Percentiles rank a stretch among this genome's conserved stretches.
These are phyloP conservation scores for Cacatua alba DNA, from an alignment of 2,113 vertebrate genomes.

Conservation along the genomic window DNA sequence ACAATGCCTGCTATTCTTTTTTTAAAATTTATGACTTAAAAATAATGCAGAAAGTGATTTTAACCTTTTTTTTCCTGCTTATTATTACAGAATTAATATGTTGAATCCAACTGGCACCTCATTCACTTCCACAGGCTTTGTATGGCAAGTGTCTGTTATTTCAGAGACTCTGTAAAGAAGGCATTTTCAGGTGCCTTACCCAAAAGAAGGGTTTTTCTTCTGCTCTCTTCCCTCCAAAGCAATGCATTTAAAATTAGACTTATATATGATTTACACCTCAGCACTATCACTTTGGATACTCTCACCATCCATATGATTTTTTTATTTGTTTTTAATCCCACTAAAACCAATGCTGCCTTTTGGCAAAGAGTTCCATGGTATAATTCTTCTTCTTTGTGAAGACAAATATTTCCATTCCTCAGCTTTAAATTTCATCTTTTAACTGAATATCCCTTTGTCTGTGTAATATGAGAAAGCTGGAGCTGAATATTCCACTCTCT, in stretches of 20 bases:
- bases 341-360: neutral
- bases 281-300: neutral
- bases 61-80: neutral
- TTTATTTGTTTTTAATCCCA: neutral
- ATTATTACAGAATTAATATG: neutral
- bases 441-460: conserved; percentile 31
- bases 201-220: neutral
- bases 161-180: neutral
- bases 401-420: conserved; percentile 26
- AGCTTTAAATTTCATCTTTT: conserved; percentile 30
- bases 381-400: neutral
- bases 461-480: conserved; percentile 19
- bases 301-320: neutral
- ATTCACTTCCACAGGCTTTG: neutral
- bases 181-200: neutral
- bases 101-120: neutral
- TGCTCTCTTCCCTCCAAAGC: neutral
- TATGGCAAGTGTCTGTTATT: neutral
- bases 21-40: neutral
- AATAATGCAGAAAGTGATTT: neutral
- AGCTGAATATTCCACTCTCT: conserved; percentile 5
- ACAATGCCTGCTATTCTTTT: neutral
- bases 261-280: neutral
- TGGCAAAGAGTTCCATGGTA: neutral
- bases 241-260: neutral